Conservation (phyloP, 2,113 vertebrate species). For the Notechis scutatus region DNA sequence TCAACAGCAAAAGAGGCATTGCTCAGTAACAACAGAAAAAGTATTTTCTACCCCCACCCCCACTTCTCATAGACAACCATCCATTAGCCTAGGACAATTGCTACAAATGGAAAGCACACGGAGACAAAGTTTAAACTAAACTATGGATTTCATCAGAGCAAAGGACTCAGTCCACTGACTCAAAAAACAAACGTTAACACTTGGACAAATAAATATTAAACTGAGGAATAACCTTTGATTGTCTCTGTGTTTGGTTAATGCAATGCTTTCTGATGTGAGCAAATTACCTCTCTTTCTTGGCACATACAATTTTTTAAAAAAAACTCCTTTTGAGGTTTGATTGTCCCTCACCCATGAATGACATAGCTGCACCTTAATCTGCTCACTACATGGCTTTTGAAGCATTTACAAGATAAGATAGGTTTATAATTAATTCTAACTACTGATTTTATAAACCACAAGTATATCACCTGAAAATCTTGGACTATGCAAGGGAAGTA, state of each 20-base stretch:
- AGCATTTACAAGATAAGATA: neutral
- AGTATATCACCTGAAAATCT: neutral
- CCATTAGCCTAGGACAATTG: neutral
- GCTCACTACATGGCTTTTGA: neutral
- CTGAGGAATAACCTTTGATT: neutral
- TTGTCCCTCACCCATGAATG: neutral
- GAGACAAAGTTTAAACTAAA: neutral
- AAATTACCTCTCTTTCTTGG: neutral
- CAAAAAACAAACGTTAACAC: neutral
- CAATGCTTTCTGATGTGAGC: neutral
- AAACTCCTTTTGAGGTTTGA: neutral
- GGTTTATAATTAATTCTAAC: neutral
- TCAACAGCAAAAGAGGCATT: neutral
- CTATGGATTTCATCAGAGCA: neutral
- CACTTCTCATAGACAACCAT: neutral
- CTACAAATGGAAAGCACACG: neutral
- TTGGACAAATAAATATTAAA: neutral
- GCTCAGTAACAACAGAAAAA: neutral
- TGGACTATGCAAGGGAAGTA: neutral
- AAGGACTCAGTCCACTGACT: neutral
- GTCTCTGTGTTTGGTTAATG: neutral
- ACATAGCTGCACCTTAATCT: neutral
- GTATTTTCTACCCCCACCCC: neutral
- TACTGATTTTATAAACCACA: neutral
- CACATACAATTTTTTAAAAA: neutral